A percentile compares a stretch with the other conserved stretches of the same genome.
Evolutionary conservation across 2,888 invertebrate species (phyloP).

Genomic region (Eupithecia dodoneata): DNA sequence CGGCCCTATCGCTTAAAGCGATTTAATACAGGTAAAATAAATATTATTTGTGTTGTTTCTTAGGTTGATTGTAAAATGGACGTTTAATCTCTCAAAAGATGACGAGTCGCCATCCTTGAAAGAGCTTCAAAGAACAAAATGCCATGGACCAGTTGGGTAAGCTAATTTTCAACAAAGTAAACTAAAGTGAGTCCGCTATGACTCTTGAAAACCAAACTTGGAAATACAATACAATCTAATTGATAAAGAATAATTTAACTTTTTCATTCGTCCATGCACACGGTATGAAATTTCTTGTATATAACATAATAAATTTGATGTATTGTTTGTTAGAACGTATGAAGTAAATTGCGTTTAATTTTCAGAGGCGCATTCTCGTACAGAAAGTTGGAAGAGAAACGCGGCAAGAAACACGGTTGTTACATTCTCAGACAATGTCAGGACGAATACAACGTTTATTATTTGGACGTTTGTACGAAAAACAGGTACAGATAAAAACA

Average conservation of each 20-base stretch:
- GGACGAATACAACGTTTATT: slow-evolving; percentile 90
- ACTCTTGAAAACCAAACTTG: not conserved
- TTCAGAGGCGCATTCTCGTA: slow-evolving; percentile 92
- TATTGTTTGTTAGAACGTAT: not conserved
- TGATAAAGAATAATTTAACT: not conserved
- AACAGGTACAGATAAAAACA: slow-evolving; percentile 78
- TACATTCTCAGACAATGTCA: slow-evolving; percentile 93
- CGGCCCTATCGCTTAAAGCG: no score
- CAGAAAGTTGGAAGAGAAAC: slow-evolving; percentile 91
- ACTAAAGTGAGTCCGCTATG: not conserved
- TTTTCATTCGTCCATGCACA: no score
- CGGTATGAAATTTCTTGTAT: no score
- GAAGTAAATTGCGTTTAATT: slow-evolving; percentile 2
- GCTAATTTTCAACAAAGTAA: slow-evolving; percentile 40
- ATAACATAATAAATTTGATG: not conserved
- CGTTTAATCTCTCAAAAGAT: slow-evolving; percentile 93
- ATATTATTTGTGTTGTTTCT: slow-evolving; percentile 25
- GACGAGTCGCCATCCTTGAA: slow-evolving; percentile 91
- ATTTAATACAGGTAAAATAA: no score
- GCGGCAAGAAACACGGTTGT: slow-evolving; percentile 89
- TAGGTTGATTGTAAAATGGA: slow-evolving; percentile 94
- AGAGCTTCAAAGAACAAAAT: slow-evolving; percentile 88
- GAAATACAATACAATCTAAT: not conserved
- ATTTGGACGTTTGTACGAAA: slow-evolving; percentile 91
- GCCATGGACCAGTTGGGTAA: slow-evolving; percentile 96